A percentile compares a stretch with the other conserved stretches of the same genome.
Conservation (phyloP, 2,797 vertebrate species). For the Acestrorhynchus altus region DNA sequence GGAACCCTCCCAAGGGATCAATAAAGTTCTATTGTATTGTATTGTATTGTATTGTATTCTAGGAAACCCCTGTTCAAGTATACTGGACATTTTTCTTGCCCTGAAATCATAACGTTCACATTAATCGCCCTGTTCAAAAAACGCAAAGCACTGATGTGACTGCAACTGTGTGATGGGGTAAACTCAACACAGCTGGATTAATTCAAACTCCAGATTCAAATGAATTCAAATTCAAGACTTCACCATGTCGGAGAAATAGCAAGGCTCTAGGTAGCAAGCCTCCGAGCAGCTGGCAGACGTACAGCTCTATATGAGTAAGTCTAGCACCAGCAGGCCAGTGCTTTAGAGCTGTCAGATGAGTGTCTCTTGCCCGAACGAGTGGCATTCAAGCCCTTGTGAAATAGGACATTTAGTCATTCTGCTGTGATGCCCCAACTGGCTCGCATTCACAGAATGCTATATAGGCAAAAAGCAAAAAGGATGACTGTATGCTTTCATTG, state of each 20-base stretch:
- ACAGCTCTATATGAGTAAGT: neutral
- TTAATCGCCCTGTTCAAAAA: neutral
- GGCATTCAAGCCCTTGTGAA: conserved; percentile 46
- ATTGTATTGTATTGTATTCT: too few relatives aligned
- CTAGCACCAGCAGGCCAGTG: neutral
- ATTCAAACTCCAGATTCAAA: too few relatives aligned
- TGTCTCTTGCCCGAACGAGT: conserved; percentile 15
- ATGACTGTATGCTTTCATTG: neutral
- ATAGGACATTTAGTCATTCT: conserved; percentile 25
- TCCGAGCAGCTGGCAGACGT: neutral
- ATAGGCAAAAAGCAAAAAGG: conserved; percentile 22
- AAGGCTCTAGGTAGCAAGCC: neutral
- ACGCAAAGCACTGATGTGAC: neutral
- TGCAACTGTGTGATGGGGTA: neutral
- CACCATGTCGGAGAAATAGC: neutral
- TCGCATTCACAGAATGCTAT: conserved; percentile 33
- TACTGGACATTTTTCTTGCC: too few relatives aligned
- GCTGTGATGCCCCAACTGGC: conserved; percentile 24
- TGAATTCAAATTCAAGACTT: too few relatives aligned
- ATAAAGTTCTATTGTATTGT: too few relatives aligned
- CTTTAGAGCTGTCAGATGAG: conserved; percentile 43
- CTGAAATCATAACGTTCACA: neutral
- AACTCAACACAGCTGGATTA: conserved; percentile 1
- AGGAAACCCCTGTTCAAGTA: too few relatives aligned
- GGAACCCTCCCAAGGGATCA: too few relatives aligned